Conservation (phyloP, 2,113 vertebrate genomes). For the Stigmatopora nigra region DNA sequence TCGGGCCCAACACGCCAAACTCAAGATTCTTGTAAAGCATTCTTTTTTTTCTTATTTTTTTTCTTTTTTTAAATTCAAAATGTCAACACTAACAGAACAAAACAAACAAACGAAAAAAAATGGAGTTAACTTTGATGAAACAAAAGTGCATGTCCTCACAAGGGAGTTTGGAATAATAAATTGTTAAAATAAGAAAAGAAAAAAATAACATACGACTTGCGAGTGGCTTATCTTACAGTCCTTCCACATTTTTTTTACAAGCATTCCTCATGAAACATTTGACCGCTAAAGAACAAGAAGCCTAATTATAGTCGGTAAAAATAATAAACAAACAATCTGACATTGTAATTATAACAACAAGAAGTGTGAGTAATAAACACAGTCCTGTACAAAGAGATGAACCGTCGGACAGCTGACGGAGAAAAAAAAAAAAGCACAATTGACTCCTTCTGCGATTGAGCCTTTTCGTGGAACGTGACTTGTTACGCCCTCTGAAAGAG, state of each 20-base stretch:
- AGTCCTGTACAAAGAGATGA: slow-evolving; percentile 60
- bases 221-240: slow-evolving; percentile 62
- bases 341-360: slow-evolving; percentile 55
- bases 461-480: slow-evolving; percentile 49
- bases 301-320: slow-evolving; percentile 74
- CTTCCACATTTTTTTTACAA: slow-evolving; percentile 48
- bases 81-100: slow-evolving; percentile 33
- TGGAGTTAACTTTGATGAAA: slow-evolving; percentile 53
- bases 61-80: slow-evolving; percentile 51
- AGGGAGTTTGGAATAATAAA: slow-evolving; percentile 31
- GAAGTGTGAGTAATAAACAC: slow-evolving; percentile 68
- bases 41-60: neutral
- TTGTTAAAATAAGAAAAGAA: slow-evolving; percentile 38
- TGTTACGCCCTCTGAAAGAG: neutral
- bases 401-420: neutral
- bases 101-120: slow-evolving; percentile 41
- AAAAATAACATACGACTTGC: slow-evolving; percentile 45
- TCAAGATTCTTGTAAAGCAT: slow-evolving; percentile 55
- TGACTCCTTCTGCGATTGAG: slow-evolving; percentile 75
- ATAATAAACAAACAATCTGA: slow-evolving; percentile 59
- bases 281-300: slow-evolving; percentile 65
- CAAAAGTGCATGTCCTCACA: slow-evolving; percentile 50
- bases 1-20: slow-evolving; percentile 65
- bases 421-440: neutral
- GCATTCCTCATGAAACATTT: slow-evolving; percentile 59